A percentile compares a stretch with the other conserved stretches of the same genome.
Conservation (phyloP, 2,888 invertebrate species). For the Drosophila pegasa region DNA sequence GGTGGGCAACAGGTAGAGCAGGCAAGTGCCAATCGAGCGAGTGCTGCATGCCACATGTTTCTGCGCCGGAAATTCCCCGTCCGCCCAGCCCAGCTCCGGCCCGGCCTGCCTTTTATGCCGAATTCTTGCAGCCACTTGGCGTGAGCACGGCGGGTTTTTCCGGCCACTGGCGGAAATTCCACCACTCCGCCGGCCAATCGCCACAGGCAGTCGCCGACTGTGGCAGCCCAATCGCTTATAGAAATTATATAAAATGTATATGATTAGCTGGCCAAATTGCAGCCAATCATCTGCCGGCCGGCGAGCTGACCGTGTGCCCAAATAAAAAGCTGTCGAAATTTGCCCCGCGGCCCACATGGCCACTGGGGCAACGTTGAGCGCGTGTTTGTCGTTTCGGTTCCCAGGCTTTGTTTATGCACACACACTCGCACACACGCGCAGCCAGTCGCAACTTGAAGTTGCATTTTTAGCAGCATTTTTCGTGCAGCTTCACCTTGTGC, state of each 20-base stretch:
- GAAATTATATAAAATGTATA: constrained; percentile 63
- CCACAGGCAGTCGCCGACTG: constrained; percentile 8
- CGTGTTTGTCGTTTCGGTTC: constrained; percentile 76
- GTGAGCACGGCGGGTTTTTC: constrained; percentile 63
- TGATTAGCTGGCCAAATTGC: constrained; percentile 56
- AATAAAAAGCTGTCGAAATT: constrained; percentile 39
- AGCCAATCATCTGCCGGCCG: constrained; percentile 56
- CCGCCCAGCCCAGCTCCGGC: constrained; percentile 19
- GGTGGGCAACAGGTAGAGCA: constrained; percentile 57
- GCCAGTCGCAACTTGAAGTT: constrained; percentile 42
- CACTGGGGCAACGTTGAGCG: constrained; percentile 60
- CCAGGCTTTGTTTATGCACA: constrained; percentile 73
- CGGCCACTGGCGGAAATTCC: constrained; percentile 68
- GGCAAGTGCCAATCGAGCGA: constrained; percentile 16
- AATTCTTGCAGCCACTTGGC: constrained; percentile 71
- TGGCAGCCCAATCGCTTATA: constrained; percentile 44
- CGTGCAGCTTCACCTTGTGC: constrained; percentile 74
- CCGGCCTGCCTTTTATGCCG: constrained; percentile 56
- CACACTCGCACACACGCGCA: constrained; percentile 22
- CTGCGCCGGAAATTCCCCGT: constrained; percentile 73
- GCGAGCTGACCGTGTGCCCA: constrained; percentile 78
- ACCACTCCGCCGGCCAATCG: constrained; percentile 49
- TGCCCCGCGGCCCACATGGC: constrained; percentile 43
- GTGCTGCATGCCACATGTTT: constrained; percentile 62
- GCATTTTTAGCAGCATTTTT: constrained; percentile 80